Conservation (phyloP, 2,888 invertebrate genomes). For the Drosophila fungiperda region DNA sequence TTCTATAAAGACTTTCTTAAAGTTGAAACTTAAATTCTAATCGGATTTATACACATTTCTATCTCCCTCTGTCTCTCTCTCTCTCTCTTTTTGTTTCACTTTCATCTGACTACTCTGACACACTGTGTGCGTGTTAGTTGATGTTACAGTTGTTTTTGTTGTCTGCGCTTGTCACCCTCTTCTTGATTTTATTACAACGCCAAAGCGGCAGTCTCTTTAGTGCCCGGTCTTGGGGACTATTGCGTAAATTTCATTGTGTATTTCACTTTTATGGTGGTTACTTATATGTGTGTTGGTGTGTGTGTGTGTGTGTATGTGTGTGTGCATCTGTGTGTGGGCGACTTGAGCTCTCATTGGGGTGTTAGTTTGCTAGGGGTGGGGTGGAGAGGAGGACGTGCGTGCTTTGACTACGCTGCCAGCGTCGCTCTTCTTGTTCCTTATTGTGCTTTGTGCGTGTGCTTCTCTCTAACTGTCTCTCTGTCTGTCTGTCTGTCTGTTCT, state of each 20-base stretch:
- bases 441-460: constrained; percentile 56
- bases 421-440: constrained; percentile 51
- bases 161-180: constrained; percentile 76
- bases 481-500: constrained; percentile 2
- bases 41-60: constrained; percentile 70
- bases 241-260: constrained; percentile 80
- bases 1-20: constrained; percentile 41
- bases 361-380: not conserved
- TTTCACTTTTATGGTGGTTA: constrained; percentile 76
- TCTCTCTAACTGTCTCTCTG: no score
- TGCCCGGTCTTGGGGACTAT: constrained; percentile 58
- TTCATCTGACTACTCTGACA: constrained; percentile 62
- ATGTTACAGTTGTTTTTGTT: constrained; percentile 56
- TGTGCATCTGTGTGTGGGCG: constrained; percentile 25
- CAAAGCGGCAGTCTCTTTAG: constrained; percentile 71
- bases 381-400: constrained; percentile 47
- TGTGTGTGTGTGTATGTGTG: not conserved
- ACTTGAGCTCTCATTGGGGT: constrained; percentile 7
- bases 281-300: constrained; percentile 17
- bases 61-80: constrained; percentile 17
- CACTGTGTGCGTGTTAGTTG: constrained; percentile 22
- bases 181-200: constrained; percentile 76
- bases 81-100: constrained; percentile 44
- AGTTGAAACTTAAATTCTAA: constrained; percentile 71
- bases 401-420: constrained; percentile 42